Percentiles rank a stretch among this genome's conserved stretches.
Conservation (phyloP, 2,113 vertebrate species). For the Alligator sinensis region DNA sequence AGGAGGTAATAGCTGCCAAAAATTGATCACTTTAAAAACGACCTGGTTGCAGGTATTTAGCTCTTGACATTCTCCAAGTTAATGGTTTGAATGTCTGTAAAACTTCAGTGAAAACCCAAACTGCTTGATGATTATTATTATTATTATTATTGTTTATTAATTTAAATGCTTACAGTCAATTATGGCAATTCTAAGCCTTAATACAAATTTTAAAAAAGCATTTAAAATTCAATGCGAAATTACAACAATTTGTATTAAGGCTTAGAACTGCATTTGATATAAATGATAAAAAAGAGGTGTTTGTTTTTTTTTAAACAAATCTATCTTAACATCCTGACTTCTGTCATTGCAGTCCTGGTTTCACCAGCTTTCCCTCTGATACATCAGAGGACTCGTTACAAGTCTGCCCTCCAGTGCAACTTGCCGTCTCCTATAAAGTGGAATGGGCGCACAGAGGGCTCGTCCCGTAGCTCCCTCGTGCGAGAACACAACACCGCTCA, state of each 20-base stretch:
- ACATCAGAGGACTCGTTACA: fast-evolving
- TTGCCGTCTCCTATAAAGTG: neutral
- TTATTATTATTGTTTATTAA: slow-evolving; percentile 19
- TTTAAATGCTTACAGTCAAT: neutral
- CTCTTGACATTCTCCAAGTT: fast-evolving
- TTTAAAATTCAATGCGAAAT: neutral
- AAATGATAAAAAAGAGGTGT: too few relatives aligned
- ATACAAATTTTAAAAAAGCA: neutral
- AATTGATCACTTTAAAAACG: neutral
- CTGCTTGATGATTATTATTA: neutral
- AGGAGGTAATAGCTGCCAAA: fast-evolving
- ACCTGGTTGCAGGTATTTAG: neutral
- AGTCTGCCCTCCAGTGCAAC: neutral
- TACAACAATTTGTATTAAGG: too few relatives aligned
- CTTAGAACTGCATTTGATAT: too few relatives aligned
- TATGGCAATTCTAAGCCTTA: neutral
- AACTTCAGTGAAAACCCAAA: neutral
- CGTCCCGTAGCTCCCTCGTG: too few relatives aligned
- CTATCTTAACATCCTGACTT: too few relatives aligned
- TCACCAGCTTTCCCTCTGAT: neutral
- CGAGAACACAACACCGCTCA: too few relatives aligned
- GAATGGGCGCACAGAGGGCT: too few relatives aligned
- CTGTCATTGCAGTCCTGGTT: neutral
- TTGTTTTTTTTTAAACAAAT: too few relatives aligned
- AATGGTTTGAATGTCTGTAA: neutral